Evolutionary conservation across 2,797 vertebrate species (phyloP).

Genomic region (Mastacembelus armatus): DNA sequence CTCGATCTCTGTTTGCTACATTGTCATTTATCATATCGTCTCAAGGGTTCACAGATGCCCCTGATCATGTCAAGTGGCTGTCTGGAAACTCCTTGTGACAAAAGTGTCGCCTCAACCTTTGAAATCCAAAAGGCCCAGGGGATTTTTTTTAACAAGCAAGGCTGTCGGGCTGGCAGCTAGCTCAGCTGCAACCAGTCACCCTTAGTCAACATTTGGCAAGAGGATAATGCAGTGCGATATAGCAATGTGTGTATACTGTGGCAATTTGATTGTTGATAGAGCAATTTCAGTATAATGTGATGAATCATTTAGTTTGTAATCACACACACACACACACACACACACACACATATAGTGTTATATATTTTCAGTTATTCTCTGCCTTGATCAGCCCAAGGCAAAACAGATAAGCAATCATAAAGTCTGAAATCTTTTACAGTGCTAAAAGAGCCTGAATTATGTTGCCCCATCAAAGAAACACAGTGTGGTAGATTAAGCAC

Average conservation of each 20-base stretch:
- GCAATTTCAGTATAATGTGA: constrained; percentile 31
- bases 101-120: constrained; percentile 61
- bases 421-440: neutral
- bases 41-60: constrained; percentile 54
- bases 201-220: constrained; percentile 51
- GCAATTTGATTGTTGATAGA: constrained; percentile 30
- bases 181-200: constrained; percentile 75
- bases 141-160: constrained; percentile 46
- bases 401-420: neutral
- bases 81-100: constrained; percentile 59
- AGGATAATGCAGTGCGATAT: constrained; percentile 52
- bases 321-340: too few relatives aligned
- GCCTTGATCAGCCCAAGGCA: neutral
- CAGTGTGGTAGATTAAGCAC: too few relatives aligned
- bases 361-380: neutral
- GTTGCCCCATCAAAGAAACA: neutral
- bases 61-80: constrained; percentile 59
- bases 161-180: constrained; percentile 55
- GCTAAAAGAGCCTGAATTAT: neutral
- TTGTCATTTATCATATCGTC: constrained; percentile 59
- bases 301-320: constrained; percentile 17
- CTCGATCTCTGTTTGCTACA: constrained; percentile 26
- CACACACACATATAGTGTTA: too few relatives aligned
- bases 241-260: constrained; percentile 5
- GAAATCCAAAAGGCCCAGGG: constrained; percentile 46